A percentile compares a stretch with the other conserved stretches of the same genome.
phyloP scores from a whole-genome alignment of 2,888 invertebrate species.

The Andrena praecox region DNA sequence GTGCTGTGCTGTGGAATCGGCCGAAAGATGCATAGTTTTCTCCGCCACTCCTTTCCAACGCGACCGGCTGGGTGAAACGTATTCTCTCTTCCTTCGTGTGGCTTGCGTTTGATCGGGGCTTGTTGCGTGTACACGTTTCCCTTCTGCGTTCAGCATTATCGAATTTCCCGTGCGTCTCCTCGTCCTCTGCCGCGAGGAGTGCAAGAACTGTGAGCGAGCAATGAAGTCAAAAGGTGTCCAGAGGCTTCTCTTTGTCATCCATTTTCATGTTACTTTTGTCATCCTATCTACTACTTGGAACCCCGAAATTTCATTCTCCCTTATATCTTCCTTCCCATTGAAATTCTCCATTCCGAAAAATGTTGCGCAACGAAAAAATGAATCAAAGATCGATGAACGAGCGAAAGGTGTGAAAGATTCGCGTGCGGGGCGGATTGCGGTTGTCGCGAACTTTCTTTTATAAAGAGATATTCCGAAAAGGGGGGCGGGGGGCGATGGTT shows the following conservation, averaged over 20 bases:
- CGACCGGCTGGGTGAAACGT: slow-evolving; percentile 16
- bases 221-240: slow-evolving; percentile 71
- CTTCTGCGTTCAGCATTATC: slow-evolving; percentile 11
- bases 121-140: slow-evolving; percentile 30
- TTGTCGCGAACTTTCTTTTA: slow-evolving; percentile 47
- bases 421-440: slow-evolving; percentile 60
- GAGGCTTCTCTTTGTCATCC: slow-evolving; percentile 7
- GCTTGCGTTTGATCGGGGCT: slow-evolving; percentile 6
- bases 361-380: slow-evolving; percentile 58
- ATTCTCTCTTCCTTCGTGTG: slow-evolving; percentile 10
- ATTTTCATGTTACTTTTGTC: background rate
- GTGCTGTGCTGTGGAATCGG: slow-evolving; percentile 71
- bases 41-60: slow-evolving; percentile 27
- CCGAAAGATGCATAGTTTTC: slow-evolving; percentile 46
- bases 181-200: slow-evolving; percentile 54
- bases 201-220: slow-evolving; percentile 74
- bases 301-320: slow-evolving; percentile 23
- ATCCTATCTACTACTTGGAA: slow-evolving; percentile 27
- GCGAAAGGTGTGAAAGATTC: slow-evolving; percentile 69
- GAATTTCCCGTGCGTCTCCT: slow-evolving; percentile 34
- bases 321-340: slow-evolving; percentile 15
- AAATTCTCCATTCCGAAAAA: slow-evolving; percentile 30
- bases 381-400: slow-evolving; percentile 64
- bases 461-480: slow-evolving; percentile 75
- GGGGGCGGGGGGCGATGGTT: slow-evolving; percentile 69